These are phyloP conservation scores for Bugulina stolonifera DNA, from an alignment of 2,888 invertebrate species.

Conservation along the genomic window DNA sequence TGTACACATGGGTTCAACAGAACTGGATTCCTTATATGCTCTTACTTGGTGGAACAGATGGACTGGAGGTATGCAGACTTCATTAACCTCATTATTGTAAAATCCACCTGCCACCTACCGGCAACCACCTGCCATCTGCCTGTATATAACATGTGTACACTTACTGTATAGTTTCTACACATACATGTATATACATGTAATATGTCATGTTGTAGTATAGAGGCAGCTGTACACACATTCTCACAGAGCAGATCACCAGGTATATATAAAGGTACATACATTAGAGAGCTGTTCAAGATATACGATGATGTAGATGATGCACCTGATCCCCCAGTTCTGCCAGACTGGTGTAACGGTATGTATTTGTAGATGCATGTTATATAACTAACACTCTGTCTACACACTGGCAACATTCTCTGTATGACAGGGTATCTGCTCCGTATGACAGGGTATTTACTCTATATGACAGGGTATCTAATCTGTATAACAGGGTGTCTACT, in stretches of 20 bases:
- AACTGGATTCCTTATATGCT: constrained; percentile 87
- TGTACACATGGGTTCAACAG: constrained; percentile 98
- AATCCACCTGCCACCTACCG: neutral
- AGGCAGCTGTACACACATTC: constrained; percentile 59
- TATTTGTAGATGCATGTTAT: no score
- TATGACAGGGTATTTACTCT: no score
- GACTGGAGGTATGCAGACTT: constrained; percentile 62
- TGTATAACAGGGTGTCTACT: no score
- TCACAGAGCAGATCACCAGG: constrained; percentile 73
- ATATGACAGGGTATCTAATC: no score
- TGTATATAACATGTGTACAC: no score
- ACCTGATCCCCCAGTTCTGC: constrained; percentile 69
- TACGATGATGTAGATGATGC: constrained; percentile 68
- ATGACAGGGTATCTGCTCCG: no score
- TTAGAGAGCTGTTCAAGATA: constrained; percentile 74
- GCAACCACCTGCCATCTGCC: neutral
- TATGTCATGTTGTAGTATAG: constrained; percentile 60
- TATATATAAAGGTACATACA: constrained; percentile 94
- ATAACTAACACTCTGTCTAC: no score
- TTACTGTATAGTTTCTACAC: no score
- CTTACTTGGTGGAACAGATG: constrained; percentile 78
- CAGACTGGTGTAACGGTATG: constrained; percentile 80
- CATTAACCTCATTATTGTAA: neutral
- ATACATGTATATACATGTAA: no score
- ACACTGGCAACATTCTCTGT: no score